Base-by-base conservation (phyloP, 2,797 vertebrate species). In the Picus viridis region DNA sequence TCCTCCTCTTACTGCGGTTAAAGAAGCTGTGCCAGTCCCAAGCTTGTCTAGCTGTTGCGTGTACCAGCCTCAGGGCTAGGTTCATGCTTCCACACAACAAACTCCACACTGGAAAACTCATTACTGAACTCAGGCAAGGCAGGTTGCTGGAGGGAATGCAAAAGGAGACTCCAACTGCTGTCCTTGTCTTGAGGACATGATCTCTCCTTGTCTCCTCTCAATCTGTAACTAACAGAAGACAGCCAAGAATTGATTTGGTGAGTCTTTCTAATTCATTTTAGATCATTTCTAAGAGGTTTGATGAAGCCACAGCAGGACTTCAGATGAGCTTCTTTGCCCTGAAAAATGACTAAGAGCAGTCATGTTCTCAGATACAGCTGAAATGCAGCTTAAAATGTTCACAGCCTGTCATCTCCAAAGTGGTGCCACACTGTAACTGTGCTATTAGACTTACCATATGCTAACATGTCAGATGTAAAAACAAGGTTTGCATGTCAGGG, bases 381-480 rank as follows among this genome's bases (percentile, higher is more conserved):
- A 87, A 49, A 73, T 16, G 20, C 79, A 90, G 67, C 58, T 82
- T 80, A 57, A 76, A 62, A 89, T 29, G n/a, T 77, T 47, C 71
- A 59, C 69, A 87, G 75, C 36, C 69, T 89, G 69, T 30, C 72
- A 87, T 65, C 56, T 85, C 51, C 62, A 15, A 51, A 64, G 81
- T 8, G 23, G 30, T 72, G 51, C 81, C 63, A 76, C 34, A 9
- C 68, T 68, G 11, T 63, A 49, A 24, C 49, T 54, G 30, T 39
- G 34, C 63, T 72, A 67, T 88, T 81, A 87, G 23, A 51, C 20
- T 57, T 23, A 34, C 30, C 67, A 26, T 63, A 57, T 59, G 75
- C 32, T n/a, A 56, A 49, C 29, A 17, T 26, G 53, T 24, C 79
- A 70, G 56, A 53, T 90, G 81, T 71, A 86, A 76, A 75, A 81